Conservation (phyloP, 2,888 invertebrate genomes). For the Zootermopsis nevadensis region DNA sequence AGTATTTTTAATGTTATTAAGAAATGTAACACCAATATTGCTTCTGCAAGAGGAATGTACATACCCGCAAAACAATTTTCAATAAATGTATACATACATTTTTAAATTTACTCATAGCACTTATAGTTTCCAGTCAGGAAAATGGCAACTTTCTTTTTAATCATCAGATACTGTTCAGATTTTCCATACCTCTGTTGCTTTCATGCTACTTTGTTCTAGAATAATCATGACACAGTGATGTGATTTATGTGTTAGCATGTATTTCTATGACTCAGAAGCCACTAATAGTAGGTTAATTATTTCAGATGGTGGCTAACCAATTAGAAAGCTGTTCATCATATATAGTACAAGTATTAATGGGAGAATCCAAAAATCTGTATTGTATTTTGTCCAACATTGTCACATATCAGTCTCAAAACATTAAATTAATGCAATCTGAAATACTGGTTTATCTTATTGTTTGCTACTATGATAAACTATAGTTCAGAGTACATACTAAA, state of each 20-base stretch:
- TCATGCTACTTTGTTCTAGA: too few species aligned
- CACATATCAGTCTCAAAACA: slow-evolving; percentile 26
- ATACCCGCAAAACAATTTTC: neutral
- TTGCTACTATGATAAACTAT: slow-evolving; percentile 16
- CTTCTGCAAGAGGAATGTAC: slow-evolving; percentile 4
- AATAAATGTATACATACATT: slow-evolving; percentile 22
- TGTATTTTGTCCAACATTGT: slow-evolving; percentile 20
- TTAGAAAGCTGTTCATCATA: neutral
- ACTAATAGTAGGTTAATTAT: slow-evolving; percentile 28
- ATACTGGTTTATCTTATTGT: neutral
- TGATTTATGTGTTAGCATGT: neutral
- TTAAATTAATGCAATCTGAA: neutral
- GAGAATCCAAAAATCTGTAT: neutral
- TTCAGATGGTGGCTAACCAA: slow-evolving; percentile 17
- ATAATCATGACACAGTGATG: too few species aligned
- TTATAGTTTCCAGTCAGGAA: neutral
- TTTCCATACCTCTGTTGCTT: neutral
- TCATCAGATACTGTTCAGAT: neutral
- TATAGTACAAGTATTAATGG: neutral
- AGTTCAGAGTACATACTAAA: neutral
- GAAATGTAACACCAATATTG: slow-evolving; percentile 30
- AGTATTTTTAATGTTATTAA: slow-evolving; percentile 21
- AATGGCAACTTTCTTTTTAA: neutral
- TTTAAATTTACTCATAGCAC: neutral
- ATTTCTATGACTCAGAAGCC: neutral